Evolutionary conservation across 92 coral and sea anemone genomes (phyloP).

Genomic region (Epizoanthus scotinus): DNA sequence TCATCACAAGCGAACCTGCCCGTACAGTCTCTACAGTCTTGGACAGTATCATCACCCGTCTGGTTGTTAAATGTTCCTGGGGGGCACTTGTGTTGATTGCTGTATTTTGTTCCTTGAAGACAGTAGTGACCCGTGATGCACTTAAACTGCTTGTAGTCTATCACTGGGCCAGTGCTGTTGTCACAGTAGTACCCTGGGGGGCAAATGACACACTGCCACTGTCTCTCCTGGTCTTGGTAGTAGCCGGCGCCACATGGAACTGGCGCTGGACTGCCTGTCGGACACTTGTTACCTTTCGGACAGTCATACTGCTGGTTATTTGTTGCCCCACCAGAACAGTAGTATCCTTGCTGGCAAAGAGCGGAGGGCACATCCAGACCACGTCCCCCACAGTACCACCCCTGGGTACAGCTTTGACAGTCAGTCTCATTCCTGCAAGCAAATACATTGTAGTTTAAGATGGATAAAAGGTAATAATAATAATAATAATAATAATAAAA

Average conservation of each 20-base stretch:
- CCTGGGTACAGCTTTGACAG: slow-evolving; percentile 87
- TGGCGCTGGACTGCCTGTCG: slow-evolving; percentile 77
- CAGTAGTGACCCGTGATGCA: slow-evolving; percentile 93
- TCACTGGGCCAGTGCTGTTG: slow-evolving; percentile 85
- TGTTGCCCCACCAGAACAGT: slow-evolving; percentile 83
- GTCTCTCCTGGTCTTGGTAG: slow-evolving; percentile 72
- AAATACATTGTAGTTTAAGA: neutral
- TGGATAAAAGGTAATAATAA: too few relatives aligned
- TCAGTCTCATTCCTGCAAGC: slow-evolving; percentile 81
- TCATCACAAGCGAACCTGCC: slow-evolving; percentile 91
- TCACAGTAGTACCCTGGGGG: slow-evolving; percentile 85
- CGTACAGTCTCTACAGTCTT: slow-evolving; percentile 80
- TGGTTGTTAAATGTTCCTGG: slow-evolving; percentile 94
- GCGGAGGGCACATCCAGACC: slow-evolving; percentile 84
- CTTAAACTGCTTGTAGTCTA: slow-evolving; percentile 56
- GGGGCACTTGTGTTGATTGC: slow-evolving; percentile 81
- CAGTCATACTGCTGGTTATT: slow-evolving; percentile 67
- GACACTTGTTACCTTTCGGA: slow-evolving; percentile 81
- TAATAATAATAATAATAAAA: too few relatives aligned
- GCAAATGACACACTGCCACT: slow-evolving; percentile 70
- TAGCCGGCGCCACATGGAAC: slow-evolving; percentile 85
- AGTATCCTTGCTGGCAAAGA: slow-evolving; percentile 80
- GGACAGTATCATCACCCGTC: slow-evolving; percentile 61
- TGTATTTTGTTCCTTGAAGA: slow-evolving; percentile 80
- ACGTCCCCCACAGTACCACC: slow-evolving; percentile 92